Evolutionary conservation across 1,140 invertebrate genomes (phyloP), one percentile per base, ranked within the genome.

Genomic region (Pogonus chalceus): DNA sequence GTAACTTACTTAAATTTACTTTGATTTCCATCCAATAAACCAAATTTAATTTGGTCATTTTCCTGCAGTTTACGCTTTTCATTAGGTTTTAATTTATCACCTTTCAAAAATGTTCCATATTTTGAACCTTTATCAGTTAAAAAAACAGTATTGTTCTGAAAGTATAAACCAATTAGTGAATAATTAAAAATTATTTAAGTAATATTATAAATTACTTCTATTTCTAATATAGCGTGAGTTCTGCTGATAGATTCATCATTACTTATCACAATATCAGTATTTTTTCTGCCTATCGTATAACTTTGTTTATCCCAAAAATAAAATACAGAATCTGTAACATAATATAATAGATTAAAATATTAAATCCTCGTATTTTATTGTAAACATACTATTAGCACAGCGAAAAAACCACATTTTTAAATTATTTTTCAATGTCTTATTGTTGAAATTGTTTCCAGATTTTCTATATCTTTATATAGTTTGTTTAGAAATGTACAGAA

Each of bases 121-220:
- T 72, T 75, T 9, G 73, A 75, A 12, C 59, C 59, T 4, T 64
- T 16, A 59, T 76, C 74, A 35, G 59, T 72, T 20, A 76, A 37
- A 23, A 48, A 60, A 7, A 72, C 47, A 16, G 58, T 59, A 47
- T 23, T 23, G 16, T 12, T 12, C 53, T 61, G 56, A 58, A 61
- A 35, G 37, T 22, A 46, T 31, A 21, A 2, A 54, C 54, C 2
- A 26, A 31, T 31, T 7, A 31, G 26, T 4, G 4, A 10, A 43
- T 4, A 43, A 12, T 43, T 43, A n/a, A n/a, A n/a, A n/a, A n/a
- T n/a, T n/a, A n/a, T 43, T 10, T 16, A 43, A 12, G 37, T 18
- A 18, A 43, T 43, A 43, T 12, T 10, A 31, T 31, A 18, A 24
- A 60, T 57, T 54, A 70, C 66, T 2, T 51, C 58, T 9, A 72